Evolutionary conservation across 1,140 invertebrate genomes (phyloP).

Genomic region (Anastrepha obliqua): DNA sequence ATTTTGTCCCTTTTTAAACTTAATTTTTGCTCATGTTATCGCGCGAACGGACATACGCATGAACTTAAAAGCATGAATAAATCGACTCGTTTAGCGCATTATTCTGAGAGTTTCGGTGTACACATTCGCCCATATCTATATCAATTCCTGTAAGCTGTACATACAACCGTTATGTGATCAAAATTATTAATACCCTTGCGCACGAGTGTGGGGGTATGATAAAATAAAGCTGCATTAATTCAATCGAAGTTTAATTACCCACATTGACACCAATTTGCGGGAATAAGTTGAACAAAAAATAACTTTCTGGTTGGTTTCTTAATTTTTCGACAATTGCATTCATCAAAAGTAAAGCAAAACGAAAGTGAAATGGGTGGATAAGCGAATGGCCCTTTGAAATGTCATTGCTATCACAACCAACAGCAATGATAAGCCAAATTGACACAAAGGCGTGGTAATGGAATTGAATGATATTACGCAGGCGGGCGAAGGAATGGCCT

Average conservation of each 20-base stretch:
- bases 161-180: too few relatives aligned
- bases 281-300: not conserved
- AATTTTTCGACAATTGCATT: not conserved
- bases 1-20: too few relatives aligned
- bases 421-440: conserved; percentile 24
- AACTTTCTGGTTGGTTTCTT: not conserved
- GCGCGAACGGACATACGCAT: too few relatives aligned
- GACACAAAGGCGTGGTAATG: not conserved
- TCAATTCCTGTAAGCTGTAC: too few relatives aligned
- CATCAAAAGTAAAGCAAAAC: not conserved
- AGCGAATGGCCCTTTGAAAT: not conserved
- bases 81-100: too few relatives aligned
- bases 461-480: not conserved
- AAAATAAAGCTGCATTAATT: conserved; percentile 9
- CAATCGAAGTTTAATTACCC: conserved; percentile 3
- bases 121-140: too few relatives aligned
- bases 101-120: too few relatives aligned
- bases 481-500: too few relatives aligned
- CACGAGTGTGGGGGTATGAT: too few relatives aligned
- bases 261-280: conserved; percentile 31
- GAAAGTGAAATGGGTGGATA: conserved; percentile 6
- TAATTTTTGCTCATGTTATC: too few relatives aligned
- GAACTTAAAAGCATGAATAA: too few relatives aligned
- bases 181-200: too few relatives aligned
- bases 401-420: conserved; percentile 15